A percentile compares a stretch with the other conserved stretches of the same genome.
These are phyloP conservation scores for Archivesica marissinica DNA, from an alignment of 1,140 invertebrate genomes.

Conservation along the genomic window DNA sequence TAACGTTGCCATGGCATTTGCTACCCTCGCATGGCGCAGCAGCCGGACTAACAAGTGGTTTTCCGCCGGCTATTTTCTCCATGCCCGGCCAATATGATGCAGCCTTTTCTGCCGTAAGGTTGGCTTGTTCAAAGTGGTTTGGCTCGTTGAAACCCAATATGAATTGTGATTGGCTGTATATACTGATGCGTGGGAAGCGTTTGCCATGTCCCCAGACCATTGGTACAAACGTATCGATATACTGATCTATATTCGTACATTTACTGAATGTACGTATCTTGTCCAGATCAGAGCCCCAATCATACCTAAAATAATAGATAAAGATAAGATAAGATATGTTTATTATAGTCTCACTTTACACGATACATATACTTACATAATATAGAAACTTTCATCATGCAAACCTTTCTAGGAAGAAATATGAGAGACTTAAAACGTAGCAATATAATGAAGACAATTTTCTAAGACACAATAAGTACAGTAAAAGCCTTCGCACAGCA, in stretches of 20 bases:
- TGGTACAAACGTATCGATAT: not conserved
- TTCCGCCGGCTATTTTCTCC: slow-evolving; percentile 43
- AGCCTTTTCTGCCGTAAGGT: slow-evolving; percentile 55
- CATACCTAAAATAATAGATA: slow-evolving; percentile 44
- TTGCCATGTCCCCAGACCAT: not conserved
- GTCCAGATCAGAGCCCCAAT: not conserved
- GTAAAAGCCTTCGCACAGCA: too few relatives aligned
- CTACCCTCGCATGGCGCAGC: slow-evolving; percentile 48
- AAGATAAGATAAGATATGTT: too few relatives aligned
- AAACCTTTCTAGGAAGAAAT: too few relatives aligned
- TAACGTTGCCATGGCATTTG: slow-evolving; percentile 32
- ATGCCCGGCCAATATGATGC: slow-evolving; percentile 62
- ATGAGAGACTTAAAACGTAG: too few relatives aligned
- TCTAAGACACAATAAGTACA: too few relatives aligned
- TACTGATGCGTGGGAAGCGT: not conserved
- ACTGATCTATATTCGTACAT: slow-evolving; percentile 1
- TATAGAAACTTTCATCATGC: too few relatives aligned
- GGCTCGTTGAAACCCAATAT: slow-evolving; percentile 72
- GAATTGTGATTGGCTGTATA: not conserved
- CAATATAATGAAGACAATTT: too few relatives aligned
- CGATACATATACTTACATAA: too few relatives aligned
- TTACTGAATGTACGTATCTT: not conserved
- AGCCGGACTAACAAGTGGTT: slow-evolving; percentile 64
- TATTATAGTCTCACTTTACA: too few relatives aligned
- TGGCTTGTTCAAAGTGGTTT: slow-evolving; percentile 64